Conservation (phyloP, 2,888 invertebrate genomes). For the Odontothrips loti region DNA sequence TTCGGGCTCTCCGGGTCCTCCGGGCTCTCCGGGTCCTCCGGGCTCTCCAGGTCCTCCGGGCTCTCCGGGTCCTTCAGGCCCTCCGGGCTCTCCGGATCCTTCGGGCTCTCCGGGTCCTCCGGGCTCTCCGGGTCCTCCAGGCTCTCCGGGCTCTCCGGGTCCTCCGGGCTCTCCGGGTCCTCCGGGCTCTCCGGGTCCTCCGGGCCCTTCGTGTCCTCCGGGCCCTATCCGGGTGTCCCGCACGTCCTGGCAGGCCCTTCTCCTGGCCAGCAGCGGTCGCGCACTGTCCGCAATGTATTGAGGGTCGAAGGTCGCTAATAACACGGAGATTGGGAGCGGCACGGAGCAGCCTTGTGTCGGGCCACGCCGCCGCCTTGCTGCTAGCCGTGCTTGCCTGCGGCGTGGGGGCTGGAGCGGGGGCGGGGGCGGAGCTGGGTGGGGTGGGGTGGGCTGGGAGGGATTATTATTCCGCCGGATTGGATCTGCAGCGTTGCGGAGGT, state of each 20-base stretch:
- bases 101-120: neutral
- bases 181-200: neutral
- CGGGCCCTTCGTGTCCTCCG: neutral
- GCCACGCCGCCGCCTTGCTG: too few relatives aligned
- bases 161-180: neutral
- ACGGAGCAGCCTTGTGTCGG: neutral
- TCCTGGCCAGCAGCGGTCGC: neutral
- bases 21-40: neutral
- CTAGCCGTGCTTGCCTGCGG: too few relatives aligned
- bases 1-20: neutral
- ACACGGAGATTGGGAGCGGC: neutral
- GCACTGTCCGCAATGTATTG: neutral
- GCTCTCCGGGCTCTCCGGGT: neutral
- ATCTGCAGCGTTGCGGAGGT: too few relatives aligned
- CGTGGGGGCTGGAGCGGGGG: too few relatives aligned
- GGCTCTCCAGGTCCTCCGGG: neutral
- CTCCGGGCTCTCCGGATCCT: neutral
- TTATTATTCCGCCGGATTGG: too few relatives aligned
- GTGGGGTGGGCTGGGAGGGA: too few relatives aligned
- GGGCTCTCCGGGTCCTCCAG: neutral
- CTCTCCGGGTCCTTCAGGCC: neutral
- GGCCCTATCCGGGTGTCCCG: neutral
- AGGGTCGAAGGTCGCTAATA: slow-evolving; percentile 6
- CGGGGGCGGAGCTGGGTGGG: too few relatives aligned
- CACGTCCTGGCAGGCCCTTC: neutral